Conservation (phyloP, 1,140 invertebrate species). For the Colletes latitarsis region DNA sequence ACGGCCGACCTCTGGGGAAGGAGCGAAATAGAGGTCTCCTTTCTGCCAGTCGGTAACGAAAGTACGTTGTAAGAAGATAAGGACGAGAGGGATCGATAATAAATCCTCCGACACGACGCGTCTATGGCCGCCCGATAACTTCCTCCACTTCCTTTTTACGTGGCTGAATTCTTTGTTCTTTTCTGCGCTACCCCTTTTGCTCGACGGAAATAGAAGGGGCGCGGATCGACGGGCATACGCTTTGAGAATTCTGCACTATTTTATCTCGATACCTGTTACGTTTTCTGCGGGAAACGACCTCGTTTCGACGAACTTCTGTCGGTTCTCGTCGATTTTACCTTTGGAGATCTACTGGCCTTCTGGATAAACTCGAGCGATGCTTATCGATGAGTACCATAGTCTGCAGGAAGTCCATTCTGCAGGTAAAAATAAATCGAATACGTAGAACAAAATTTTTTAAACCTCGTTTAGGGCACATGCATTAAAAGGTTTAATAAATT, state of each 20-base stretch:
- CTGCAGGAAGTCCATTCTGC: too few species aligned
- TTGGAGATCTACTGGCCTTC: neutral
- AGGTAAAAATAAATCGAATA: neutral
- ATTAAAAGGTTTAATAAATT: too few species aligned
- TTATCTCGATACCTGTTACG: conserved; percentile 38
- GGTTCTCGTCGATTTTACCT: conserved; percentile 6
- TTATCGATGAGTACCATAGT: too few species aligned
- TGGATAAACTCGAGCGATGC: too few species aligned
- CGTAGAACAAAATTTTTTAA: too few species aligned
- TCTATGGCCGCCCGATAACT: conserved; percentile 40
- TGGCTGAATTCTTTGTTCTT: conserved; percentile 47
- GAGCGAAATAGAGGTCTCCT: neutral
- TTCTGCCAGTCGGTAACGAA: conserved; percentile 40
- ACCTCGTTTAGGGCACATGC: too few species aligned
- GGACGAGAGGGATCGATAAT: conserved; percentile 58
- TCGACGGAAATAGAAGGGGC: conserved; percentile 5
- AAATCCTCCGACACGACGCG: conserved; percentile 54
- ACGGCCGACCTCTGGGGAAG: neutral
- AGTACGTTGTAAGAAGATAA: conserved; percentile 53
- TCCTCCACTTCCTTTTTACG: conserved; percentile 49
- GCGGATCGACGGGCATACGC: conserved; percentile 11
- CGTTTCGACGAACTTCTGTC: conserved; percentile 10
- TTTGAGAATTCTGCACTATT: conserved; percentile 45
- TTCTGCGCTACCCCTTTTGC: conserved; percentile 18
- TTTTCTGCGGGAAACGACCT: conserved; percentile 28